Percentiles rank a stretch among this genome's conserved stretches.
phyloP scores from a whole-genome alignment of 1,140 invertebrate genomes.

The Acyrthosiphon pisum region DNA sequence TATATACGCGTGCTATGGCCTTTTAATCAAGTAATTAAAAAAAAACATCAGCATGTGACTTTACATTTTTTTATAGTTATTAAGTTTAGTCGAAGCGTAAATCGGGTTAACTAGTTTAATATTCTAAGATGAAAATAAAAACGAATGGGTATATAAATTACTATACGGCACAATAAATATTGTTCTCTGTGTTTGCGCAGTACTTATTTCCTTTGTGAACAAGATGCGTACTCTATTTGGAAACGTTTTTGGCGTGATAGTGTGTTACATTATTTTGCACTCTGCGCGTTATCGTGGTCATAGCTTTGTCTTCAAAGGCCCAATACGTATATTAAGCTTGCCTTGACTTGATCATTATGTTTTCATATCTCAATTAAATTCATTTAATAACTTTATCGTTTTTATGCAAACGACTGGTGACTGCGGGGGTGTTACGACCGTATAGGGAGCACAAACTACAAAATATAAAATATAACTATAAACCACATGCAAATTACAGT shows the following conservation, averaged over 20 bases:
- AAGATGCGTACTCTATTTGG: not conserved
- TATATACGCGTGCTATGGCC: no score
- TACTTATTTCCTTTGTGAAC: not conserved
- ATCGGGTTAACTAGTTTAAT: not conserved
- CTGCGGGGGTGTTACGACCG: no score
- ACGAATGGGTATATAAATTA: not conserved
- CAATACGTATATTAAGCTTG: not conserved
- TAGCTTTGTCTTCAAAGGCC: not conserved
- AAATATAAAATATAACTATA: not conserved
- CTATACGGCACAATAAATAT: not conserved
- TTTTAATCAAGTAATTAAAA: no score
- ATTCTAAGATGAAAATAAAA: not conserved
- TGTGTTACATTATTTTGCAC: not conserved
- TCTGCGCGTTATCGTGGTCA: not conserved
- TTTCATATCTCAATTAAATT: not conserved
- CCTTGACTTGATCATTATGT: not conserved
- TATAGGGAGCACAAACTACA: no score
- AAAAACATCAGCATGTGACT: no score
- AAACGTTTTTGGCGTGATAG: slow-evolving; percentile 1
- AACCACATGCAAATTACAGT: not conserved
- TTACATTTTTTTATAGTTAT: no score
- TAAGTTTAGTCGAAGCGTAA: no score
- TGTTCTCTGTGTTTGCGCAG: not conserved
- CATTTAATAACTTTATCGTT: not conserved
- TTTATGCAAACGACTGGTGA: not conserved